These are phyloP conservation scores for Tenthredo notha DNA, from an alignment of 2,888 invertebrate species.

Conservation along the genomic window DNA sequence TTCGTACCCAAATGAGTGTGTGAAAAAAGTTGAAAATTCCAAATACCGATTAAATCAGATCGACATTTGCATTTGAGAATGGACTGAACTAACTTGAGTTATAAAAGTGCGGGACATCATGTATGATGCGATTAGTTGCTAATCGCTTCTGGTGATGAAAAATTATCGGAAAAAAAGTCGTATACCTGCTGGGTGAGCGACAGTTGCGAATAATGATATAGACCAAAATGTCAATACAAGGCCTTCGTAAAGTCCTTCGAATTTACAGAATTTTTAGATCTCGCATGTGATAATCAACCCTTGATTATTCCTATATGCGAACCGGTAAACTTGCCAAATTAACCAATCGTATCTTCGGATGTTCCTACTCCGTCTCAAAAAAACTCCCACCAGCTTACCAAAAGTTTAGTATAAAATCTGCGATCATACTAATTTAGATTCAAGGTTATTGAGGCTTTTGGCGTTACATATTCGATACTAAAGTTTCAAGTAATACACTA, in stretches of 20 bases:
- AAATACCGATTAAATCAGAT: background rate
- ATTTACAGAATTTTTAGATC: background rate
- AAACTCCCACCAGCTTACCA: background rate
- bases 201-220: background rate
- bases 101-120: background rate
- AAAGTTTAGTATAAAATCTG: background rate
- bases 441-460: background rate
- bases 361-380: background rate
- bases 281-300: background rate
- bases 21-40: background rate
- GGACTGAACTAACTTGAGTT: background rate
- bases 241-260: background rate
- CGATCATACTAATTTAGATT: background rate
- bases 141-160: background rate
- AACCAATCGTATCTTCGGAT: background rate
- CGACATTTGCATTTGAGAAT: background rate
- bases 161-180: background rate
- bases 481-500: background rate
- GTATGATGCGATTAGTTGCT: background rate
- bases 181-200: background rate
- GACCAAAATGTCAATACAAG: background rate
- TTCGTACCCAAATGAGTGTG: background rate
- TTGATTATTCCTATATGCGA: background rate
- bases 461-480: background rate
- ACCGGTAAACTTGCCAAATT: background rate